A percentile compares a stretch with the other conserved stretches of the same genome.
These are phyloP conservation scores for Neosalanx taihuensis DNA, from an alignment of 2,797 vertebrate species.

Conservation along the genomic window DNA sequence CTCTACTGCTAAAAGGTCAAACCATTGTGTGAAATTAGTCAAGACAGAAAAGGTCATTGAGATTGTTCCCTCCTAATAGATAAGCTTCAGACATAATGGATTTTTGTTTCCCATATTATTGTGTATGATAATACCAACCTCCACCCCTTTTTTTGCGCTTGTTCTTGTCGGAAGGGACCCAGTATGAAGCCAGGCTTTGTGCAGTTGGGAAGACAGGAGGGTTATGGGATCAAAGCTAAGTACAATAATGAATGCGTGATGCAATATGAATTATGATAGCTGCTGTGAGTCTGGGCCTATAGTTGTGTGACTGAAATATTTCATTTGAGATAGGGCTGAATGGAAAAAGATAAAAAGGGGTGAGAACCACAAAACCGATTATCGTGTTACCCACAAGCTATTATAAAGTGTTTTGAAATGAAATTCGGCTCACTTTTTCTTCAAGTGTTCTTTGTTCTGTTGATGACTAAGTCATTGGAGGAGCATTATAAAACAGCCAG, in stretches of 20 bases:
- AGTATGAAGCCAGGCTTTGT: conserved; percentile 3
- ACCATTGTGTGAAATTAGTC: conserved; percentile 73
- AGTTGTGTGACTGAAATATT: neutral
- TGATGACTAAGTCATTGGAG: too few species aligned
- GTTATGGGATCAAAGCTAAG: conserved; percentile 29
- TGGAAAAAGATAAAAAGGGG: neutral
- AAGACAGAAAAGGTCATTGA: conserved; percentile 75
- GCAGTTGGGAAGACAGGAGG: neutral
- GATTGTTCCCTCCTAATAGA: conserved; percentile 67
- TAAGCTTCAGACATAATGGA: conserved; percentile 67
- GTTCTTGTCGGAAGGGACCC: conserved; percentile 4
- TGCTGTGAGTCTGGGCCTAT: neutral
- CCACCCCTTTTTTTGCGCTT: conserved; percentile 21
- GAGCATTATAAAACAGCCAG: too few species aligned
- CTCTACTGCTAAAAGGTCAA: conserved; percentile 71
- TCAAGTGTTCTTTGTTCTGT: too few species aligned
- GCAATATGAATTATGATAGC: conserved; percentile 35
- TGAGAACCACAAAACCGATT: too few species aligned
- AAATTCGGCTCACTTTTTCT: too few species aligned
- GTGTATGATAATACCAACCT: conserved; percentile 32
- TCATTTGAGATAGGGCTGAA: conserved; percentile 8
- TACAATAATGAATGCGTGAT: conserved; percentile 53
- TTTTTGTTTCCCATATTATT: conserved; percentile 39
- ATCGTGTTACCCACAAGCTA: too few species aligned
- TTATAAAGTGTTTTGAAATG: too few species aligned